Evolutionary conservation across 2,113 vertebrate genomes (phyloP).

Genomic region (Saccopteryx bilineata): DNA sequence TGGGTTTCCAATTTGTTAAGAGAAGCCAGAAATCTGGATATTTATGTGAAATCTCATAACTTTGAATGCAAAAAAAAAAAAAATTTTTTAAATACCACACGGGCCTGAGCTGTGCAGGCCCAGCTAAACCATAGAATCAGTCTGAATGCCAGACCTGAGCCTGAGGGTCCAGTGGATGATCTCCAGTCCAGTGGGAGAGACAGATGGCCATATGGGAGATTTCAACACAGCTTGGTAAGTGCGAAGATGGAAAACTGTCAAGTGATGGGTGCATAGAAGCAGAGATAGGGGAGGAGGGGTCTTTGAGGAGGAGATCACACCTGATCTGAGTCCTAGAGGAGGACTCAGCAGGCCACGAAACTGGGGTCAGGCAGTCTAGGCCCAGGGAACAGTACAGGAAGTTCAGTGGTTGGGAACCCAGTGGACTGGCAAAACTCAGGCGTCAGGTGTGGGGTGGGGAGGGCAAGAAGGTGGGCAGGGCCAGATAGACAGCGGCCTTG

Average conservation of each 20-base stretch:
- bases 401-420: background rate
- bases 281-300: background rate
- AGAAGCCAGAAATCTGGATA: constrained; percentile 36
- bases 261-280: background rate
- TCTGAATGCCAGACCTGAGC: background rate
- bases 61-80: constrained; percentile 51
- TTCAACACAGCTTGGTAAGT: background rate
- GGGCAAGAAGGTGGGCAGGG: background rate
- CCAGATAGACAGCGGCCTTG: background rate
- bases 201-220: background rate
- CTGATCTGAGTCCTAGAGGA: background rate
- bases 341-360: background rate
- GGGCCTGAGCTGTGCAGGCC: background rate
- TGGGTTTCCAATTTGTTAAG: background rate
- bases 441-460: background rate
- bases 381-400: background rate
- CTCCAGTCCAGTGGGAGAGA: background rate
- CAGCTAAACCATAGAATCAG: background rate
- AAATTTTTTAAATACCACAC: background rate
- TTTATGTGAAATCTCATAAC: background rate
- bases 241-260: background rate
- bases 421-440: background rate
- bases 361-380: background rate
- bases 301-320: background rate
- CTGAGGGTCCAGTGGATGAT: background rate